Conservation (phyloP, 2,888 invertebrate species). For the Agonum fuliginosum region DNA sequence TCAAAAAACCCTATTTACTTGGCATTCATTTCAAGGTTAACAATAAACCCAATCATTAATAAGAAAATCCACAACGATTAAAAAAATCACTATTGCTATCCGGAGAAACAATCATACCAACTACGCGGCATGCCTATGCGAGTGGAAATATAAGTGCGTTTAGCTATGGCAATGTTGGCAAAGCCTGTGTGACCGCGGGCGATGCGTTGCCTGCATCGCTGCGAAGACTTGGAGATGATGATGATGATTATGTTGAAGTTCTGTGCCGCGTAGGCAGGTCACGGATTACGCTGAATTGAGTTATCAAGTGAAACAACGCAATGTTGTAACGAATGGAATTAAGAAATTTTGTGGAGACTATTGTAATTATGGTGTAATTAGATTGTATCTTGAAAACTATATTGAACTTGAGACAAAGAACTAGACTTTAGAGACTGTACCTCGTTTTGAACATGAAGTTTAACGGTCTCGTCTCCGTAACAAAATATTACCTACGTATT, state of each 20-base stretch:
- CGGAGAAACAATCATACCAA: no score
- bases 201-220: conserved; percentile 20
- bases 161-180: conserved; percentile 18
- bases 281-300: conserved; percentile 46
- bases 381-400: background rate
- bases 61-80: conserved; percentile 17
- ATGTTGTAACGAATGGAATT: conserved; percentile 46
- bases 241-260: conserved; percentile 51
- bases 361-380: conserved; percentile 1
- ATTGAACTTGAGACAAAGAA: no score
- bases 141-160: conserved; percentile 9
- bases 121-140: background rate
- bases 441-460: no score
- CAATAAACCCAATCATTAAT: conserved; percentile 31
- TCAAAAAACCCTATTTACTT: conserved; percentile 31
- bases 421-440: no score
- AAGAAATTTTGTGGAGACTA: conserved; percentile 34
- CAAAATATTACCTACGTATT: no score
- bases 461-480: no score
- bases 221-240: conserved; percentile 37
- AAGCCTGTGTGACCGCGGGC: background rate
- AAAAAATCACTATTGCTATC: conserved; percentile 13
- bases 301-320: conserved; percentile 47
- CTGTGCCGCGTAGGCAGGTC: conserved; percentile 47
- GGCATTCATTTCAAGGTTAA: conserved; percentile 25